Conservation (phyloP, 2,113 vertebrate species). For the Ictidomys tridecemlineatus region DNA sequence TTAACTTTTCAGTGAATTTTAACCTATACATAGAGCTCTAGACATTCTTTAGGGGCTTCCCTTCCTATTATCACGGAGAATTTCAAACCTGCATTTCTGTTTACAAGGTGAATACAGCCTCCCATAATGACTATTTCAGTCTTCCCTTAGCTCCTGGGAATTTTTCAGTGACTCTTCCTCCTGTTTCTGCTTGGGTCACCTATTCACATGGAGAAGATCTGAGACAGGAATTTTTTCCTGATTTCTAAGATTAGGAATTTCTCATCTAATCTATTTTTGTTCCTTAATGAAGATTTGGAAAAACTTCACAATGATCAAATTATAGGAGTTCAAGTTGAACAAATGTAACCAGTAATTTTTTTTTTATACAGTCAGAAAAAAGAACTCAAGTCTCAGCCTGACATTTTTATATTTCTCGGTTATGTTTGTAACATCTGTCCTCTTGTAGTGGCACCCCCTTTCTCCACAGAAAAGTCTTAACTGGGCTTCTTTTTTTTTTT, state of each 20-base stretch:
- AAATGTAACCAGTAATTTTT: background rate
- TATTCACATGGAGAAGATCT: background rate
- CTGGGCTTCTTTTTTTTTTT: too few relatives aligned
- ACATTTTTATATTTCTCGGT: background rate
- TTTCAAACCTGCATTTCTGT: background rate
- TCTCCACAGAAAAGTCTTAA: too few relatives aligned
- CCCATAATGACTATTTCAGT: background rate
- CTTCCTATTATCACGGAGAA: background rate
- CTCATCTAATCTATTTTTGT: background rate
- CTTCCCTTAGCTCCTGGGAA: background rate
- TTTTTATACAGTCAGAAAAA: background rate
- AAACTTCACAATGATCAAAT: background rate
- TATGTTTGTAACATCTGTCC: background rate
- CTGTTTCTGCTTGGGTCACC: background rate
- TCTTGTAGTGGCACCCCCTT: background rate
- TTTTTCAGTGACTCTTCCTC: background rate
- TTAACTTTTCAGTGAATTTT: background rate
- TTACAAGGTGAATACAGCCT: background rate
- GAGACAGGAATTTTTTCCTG: background rate
- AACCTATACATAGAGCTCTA: background rate
- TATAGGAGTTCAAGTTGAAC: background rate
- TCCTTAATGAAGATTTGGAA: background rate
- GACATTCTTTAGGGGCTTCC: background rate
- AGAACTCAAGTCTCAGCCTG: background rate
- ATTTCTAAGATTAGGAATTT: background rate